Evolutionary conservation across 2,888 invertebrate species (phyloP).

Genomic region (Drosophila kanekoi): DNA sequence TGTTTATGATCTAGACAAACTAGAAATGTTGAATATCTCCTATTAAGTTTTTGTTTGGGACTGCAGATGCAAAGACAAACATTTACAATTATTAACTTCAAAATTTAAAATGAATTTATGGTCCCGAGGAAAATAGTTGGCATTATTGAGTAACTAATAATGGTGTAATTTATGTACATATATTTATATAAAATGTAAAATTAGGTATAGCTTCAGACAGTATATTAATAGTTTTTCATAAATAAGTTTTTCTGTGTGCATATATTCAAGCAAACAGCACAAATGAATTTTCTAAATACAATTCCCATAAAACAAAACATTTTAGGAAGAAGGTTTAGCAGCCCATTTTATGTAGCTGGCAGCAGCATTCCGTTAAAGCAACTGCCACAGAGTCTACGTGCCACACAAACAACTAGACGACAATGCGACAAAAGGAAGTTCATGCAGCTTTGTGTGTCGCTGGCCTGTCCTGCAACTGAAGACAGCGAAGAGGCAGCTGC

Average conservation of each 20-base stretch:
- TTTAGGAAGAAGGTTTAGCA: conserved; percentile 11
- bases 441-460: conserved; percentile 44
- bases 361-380: conserved; percentile 47
- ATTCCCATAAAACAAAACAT: conserved; percentile 44
- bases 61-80: too few species aligned
- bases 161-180: too few species aligned
- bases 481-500: conserved; percentile 23
- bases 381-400: conserved; percentile 52
- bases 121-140: too few species aligned
- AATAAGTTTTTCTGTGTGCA: conserved; percentile 15
- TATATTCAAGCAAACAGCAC: neutral
- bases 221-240: neutral
- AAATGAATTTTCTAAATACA: conserved; percentile 36
- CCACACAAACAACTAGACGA: conserved; percentile 39
- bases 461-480: conserved; percentile 27
- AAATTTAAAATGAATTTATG: too few species aligned
- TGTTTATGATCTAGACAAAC: too few species aligned
- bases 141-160: too few species aligned
- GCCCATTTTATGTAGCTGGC: conserved; percentile 23
- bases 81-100: too few species aligned
- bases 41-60: too few species aligned
- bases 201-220: neutral
- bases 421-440: conserved; percentile 69
- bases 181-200: too few species aligned
- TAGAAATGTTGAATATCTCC: too few species aligned